These are phyloP conservation scores for Vollenhovia emeryi DNA, from an alignment of 1,140 invertebrate genomes.

Conservation along the genomic window DNA sequence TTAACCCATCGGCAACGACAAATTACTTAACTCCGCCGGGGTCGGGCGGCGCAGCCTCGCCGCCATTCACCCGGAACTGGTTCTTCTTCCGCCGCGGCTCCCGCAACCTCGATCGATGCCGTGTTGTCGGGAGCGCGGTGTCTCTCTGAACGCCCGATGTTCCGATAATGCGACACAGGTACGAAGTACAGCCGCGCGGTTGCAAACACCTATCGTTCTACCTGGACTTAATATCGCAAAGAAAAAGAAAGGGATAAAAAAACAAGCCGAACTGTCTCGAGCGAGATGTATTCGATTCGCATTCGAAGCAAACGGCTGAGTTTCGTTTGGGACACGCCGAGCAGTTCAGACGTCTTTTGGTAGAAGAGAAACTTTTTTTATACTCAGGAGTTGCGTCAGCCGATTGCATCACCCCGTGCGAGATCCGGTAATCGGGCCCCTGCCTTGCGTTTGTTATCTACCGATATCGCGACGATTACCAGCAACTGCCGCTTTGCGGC, in stretches of 20 bases:
- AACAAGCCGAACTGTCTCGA: not conserved
- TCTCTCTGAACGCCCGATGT: not conserved
- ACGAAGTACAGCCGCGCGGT: not conserved
- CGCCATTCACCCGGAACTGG: conserved; percentile 62
- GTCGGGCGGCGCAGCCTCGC: conserved; percentile 49
- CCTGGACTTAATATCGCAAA: not conserved
- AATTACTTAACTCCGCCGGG: conserved; percentile 77
- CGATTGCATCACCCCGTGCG: too few relatives aligned
- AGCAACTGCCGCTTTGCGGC: too few relatives aligned
- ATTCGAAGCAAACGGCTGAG: too few relatives aligned
- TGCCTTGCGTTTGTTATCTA: too few relatives aligned
- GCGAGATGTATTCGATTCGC: not conserved
- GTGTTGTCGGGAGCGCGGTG: not conserved
- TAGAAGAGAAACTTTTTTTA: too few relatives aligned
- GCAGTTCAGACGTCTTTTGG: too few relatives aligned
- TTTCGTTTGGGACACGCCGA: too few relatives aligned
- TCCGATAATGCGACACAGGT: not conserved
- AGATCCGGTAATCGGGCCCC: too few relatives aligned
- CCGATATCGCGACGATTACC: too few relatives aligned
- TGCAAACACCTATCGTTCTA: not conserved
- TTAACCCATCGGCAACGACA: conserved; percentile 81
- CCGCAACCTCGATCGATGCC: conserved; percentile 62
- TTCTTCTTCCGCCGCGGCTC: conserved; percentile 59
- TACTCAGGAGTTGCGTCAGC: too few relatives aligned
- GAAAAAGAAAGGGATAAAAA: not conserved